Conservation (phyloP, 2,797 vertebrate genomes). For the Discoglossus pictus region DNA sequence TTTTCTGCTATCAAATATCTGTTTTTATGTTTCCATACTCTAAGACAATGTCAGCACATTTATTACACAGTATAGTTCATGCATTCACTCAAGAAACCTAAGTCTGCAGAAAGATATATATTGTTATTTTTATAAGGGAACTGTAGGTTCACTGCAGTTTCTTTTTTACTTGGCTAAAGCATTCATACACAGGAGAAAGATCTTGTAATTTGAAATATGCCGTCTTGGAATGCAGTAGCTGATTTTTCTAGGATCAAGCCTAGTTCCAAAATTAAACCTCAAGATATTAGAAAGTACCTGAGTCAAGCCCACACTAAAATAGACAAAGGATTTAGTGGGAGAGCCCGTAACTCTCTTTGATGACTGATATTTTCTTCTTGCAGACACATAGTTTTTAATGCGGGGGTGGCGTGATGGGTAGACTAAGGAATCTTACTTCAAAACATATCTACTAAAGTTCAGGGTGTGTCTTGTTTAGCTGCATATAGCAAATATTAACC, state of each 20-base stretch:
- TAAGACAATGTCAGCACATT: too few species aligned
- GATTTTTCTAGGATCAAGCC: constrained; percentile 44
- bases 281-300: constrained; percentile 44
- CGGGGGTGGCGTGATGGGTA: constrained; percentile 8
- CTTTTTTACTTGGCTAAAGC: constrained; percentile 6
- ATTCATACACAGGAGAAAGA: constrained; percentile 20
- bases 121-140: too few species aligned
- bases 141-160: background rate
- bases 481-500: too few species aligned
- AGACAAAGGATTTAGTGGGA: constrained; percentile 38
- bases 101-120: too few species aligned
- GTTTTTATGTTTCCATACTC: too few species aligned
- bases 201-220: constrained; percentile 40
- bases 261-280: constrained; percentile 46
- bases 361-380: constrained; percentile 5
- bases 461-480: too few species aligned
- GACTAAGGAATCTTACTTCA: constrained; percentile 11
- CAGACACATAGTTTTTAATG: constrained; percentile 33
- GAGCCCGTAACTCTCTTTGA: constrained; percentile 10
- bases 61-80: too few species aligned
- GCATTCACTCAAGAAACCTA: too few species aligned
- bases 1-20: too few species aligned
- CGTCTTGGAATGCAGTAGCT: constrained; percentile 44
- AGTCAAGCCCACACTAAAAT: constrained; percentile 35
- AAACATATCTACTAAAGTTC: too few species aligned